phyloP scores from a whole-genome alignment of 2,888 invertebrate species.

The Alviniconcha strummeri region DNA sequence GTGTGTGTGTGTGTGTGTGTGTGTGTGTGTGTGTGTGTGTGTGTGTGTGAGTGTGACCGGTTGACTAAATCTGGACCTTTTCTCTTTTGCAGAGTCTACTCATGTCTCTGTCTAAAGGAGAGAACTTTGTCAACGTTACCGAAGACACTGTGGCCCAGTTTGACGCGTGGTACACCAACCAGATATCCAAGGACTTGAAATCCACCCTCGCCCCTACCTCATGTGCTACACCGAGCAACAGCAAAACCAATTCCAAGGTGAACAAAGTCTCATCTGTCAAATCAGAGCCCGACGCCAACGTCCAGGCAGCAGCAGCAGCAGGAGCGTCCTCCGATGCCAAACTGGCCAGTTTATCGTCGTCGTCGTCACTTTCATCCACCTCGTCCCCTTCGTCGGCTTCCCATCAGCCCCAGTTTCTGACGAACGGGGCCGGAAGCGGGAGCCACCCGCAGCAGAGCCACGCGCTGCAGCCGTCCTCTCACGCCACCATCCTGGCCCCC shows the following conservation, averaged over 20 bases:
- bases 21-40: no score
- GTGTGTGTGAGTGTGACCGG: no score
- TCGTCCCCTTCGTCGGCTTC: conserved; percentile 7
- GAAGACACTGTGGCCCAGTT: conserved; percentile 92
- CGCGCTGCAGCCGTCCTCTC: conserved; percentile 16
- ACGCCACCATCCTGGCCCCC: conserved; percentile 36
- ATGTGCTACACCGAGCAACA: not conserved
- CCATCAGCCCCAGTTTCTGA: not conserved
- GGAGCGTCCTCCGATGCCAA: not conserved
- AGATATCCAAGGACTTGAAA: conserved; percentile 43
- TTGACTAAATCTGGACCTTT: no score
- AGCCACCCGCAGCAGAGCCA: conserved; percentile 4
- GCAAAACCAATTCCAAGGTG: not conserved
- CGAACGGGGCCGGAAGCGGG: conserved; percentile 2
- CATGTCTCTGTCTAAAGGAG: conserved; percentile 89
- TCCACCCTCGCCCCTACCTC: not conserved
- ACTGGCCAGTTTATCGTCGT: not conserved
- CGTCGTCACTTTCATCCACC: conserved; percentile 4
- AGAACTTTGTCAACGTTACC: conserved; percentile 78
- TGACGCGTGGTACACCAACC: conserved; percentile 88
- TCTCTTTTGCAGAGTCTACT: conserved; percentile 73
- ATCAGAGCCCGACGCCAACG: not conserved
- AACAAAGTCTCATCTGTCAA: conserved; percentile 1
- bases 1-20: no score
- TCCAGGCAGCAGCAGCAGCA: not conserved